A percentile compares a stretch with the other conserved stretches of the same genome.
phyloP scores from a whole-genome alignment of 2,797 vertebrate species.

The Bradypus variegatus region DNA sequence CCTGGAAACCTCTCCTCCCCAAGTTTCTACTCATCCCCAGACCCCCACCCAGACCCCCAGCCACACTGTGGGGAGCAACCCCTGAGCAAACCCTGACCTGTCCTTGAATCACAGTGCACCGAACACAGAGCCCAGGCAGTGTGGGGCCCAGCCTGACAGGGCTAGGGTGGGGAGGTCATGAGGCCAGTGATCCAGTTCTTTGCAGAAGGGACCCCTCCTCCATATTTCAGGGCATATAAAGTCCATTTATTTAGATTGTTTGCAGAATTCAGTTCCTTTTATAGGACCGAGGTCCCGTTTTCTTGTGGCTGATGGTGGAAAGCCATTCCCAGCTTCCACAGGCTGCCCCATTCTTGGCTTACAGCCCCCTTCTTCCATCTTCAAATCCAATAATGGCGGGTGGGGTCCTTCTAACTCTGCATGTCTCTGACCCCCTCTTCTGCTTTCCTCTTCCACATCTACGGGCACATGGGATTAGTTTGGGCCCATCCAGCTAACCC shows the following conservation, averaged over 20 bases:
- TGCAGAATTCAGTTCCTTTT: too few species aligned
- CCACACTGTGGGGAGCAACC: not conserved
- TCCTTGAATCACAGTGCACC: accelerated
- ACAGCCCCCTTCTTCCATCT: not conserved
- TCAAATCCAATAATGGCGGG: not conserved
- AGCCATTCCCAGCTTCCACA: not conserved
- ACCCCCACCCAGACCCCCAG: not conserved
- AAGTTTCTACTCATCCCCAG: not conserved
- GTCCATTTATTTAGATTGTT: too few species aligned
- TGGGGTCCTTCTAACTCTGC: not conserved
- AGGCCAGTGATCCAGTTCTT: not conserved
- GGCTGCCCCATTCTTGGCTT: not conserved
- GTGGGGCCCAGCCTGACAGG: not conserved
- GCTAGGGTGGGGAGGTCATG: not conserved
- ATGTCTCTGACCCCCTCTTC: not conserved
- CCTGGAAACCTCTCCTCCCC: not conserved
- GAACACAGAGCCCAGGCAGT: not conserved
- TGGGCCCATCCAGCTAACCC: not conserved
- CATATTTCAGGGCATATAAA: not conserved
- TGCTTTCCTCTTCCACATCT: not conserved
- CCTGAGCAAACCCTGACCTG: not conserved
- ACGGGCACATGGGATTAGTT: not conserved
- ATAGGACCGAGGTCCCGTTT: not conserved
- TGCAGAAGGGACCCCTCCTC: not conserved
- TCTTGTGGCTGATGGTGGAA: not conserved